Base-by-base conservation (phyloP, 1,140 invertebrate genomes). In the Eumaeus atala region DNA sequence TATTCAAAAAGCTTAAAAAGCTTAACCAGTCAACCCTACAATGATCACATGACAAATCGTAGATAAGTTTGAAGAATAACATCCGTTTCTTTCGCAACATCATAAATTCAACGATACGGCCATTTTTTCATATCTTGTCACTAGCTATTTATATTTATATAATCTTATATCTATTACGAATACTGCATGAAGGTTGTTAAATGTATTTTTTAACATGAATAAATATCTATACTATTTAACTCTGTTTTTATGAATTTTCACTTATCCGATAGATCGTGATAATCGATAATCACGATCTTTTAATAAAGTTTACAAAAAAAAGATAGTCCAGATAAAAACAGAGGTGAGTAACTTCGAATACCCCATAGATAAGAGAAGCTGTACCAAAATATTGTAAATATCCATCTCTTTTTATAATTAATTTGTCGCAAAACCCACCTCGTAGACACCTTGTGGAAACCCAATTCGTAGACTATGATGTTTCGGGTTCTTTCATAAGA, bases 31-130 rank as follows among this genome's bases (percentile, higher is more conserved):
- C 38, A 42, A 42, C 40, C 40, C 40, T 42, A 42, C 14, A 16
- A n/a, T 12, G 37, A 5, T 28, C 21, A 28, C 12, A 42, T 42
- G 40, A 42, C 40, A 42, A 42, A 42, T 42, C 6, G 40, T 42
- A 42, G 40, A 42, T 42, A 42, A 42, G 40, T 42, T 42, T 42
- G 40, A 42, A 42, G 16, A 42, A 42, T 42, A 42, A 42, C 40
- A 42, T 42, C 40, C 40, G 40, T 14, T 7, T 16, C 12, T 17
- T 42, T 42, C n/a, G 40, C 40, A 42, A 16, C 40, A 16, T 42
- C 40, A 42, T 42, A 18, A 37, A 42, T 12, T 42, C 12, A 16
- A 12, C 40, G 14, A 7, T 14, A 42, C 16, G 12, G 12, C 8
- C 12, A 42, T 42, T 42, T 42, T 42, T 42, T 16, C 40, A 42